Evolutionary conservation across 2,888 invertebrate genomes (phyloP).

Genomic region (Molorchus minor): DNA sequence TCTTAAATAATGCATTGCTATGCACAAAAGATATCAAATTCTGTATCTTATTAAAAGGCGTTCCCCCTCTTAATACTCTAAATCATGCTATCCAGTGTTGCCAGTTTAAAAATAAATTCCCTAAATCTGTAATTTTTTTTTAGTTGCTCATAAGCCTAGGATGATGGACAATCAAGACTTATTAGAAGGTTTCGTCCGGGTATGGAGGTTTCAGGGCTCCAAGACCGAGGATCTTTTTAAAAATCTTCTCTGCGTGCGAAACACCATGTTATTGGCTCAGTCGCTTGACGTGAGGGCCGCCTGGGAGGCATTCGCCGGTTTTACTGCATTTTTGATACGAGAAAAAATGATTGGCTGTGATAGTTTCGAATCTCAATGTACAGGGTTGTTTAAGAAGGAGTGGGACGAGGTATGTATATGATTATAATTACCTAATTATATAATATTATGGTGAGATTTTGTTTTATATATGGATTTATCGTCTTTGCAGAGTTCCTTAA

Average conservation of each 20-base stretch:
- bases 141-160: slow-evolving; percentile 45
- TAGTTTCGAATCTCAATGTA: slow-evolving; percentile 71
- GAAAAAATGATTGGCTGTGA: slow-evolving; percentile 69
- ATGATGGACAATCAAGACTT: slow-evolving; percentile 31
- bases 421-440: slow-evolving; percentile 4
- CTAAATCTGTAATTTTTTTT: slow-evolving; percentile 36
- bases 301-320: slow-evolving; percentile 50
- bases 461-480: no score
- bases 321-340: slow-evolving; percentile 62
- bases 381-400: slow-evolving; percentile 73
- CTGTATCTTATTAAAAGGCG: no score
- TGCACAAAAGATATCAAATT: no score
- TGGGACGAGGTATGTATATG: slow-evolving; percentile 63
- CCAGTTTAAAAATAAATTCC: no score
- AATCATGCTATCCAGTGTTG: no score
- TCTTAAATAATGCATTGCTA: no score
- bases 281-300: slow-evolving; percentile 38
- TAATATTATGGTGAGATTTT: slow-evolving; percentile 12
- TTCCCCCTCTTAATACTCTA: no score
- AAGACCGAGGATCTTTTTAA: slow-evolving; percentile 49
- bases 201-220: slow-evolving; percentile 42
- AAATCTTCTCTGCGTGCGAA: slow-evolving; percentile 51
- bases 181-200: slow-evolving; percentile 33
- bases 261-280: slow-evolving; percentile 49
- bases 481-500: slow-evolving; percentile 48